Conservation (phyloP, 2,888 invertebrate species). For the Dryadula phaetusa region DNA sequence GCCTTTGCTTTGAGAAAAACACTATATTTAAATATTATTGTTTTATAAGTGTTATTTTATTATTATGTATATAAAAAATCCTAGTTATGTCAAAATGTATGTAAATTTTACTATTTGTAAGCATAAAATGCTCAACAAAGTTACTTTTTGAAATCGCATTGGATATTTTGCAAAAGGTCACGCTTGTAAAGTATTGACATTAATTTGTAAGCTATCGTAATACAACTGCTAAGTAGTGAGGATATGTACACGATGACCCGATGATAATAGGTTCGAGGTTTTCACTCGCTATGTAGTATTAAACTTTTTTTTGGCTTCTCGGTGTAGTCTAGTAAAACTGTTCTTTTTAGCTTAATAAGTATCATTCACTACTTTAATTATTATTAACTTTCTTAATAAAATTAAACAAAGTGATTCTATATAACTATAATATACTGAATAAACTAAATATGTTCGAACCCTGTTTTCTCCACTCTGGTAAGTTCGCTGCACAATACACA, state of each 20-base stretch:
- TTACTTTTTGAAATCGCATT: background rate
- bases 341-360: too few relatives aligned
- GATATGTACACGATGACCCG: background rate
- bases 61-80: background rate
- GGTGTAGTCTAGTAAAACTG: too few relatives aligned
- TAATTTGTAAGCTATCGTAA: background rate
- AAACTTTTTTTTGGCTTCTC: too few relatives aligned
- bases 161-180: background rate
- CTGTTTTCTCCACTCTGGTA: too few relatives aligned
- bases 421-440: too few relatives aligned
- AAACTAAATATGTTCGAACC: too few relatives aligned
- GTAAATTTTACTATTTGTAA: background rate
- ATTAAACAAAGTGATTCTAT: too few relatives aligned
- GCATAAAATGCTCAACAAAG: background rate
- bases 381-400: too few relatives aligned
- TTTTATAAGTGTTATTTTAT: conserved; percentile 2
- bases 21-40: background rate
- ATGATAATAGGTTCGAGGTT: too few relatives aligned
- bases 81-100: background rate
- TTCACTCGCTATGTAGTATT: too few relatives aligned
- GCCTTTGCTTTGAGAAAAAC: conserved; percentile 2
- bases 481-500: too few relatives aligned
- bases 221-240: background rate
- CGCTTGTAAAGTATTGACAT: background rate
- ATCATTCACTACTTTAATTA: too few relatives aligned